A percentile compares a stretch with the other conserved stretches of the same genome.
These are phyloP conservation scores for Natator depressus DNA, from an alignment of 2,113 vertebrate species.

Conservation along the genomic window DNA sequence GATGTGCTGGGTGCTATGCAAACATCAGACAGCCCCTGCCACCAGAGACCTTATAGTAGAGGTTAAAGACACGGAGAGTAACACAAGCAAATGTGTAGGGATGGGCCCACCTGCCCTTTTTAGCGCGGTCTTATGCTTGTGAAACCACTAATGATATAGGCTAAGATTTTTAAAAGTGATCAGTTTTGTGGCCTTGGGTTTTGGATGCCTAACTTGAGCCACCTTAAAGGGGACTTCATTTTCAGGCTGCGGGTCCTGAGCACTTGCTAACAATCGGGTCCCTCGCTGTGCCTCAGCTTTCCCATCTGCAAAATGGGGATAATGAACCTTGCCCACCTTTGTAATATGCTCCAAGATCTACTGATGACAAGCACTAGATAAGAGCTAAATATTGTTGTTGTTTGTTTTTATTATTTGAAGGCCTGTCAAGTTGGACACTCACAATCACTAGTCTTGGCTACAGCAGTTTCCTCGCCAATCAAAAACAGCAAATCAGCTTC, in stretches of 20 bases:
- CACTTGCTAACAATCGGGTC: background rate
- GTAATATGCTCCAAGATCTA: no score
- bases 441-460: background rate
- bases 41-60: background rate
- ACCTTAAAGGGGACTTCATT: background rate
- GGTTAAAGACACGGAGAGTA: background rate
- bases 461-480: background rate
- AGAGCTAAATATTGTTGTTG: no score
- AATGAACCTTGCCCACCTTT: no score
- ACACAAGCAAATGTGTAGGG: background rate
- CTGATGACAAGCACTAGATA: no score
- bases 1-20: background rate
- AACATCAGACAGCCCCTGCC: background rate
- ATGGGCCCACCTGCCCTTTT: fast-evolving
- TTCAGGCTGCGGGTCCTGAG: background rate
- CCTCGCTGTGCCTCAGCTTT: no score
- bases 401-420: no score
- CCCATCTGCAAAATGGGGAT: no score
- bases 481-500: background rate
- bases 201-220: background rate
- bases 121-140: fast-evolving
- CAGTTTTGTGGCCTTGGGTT: background rate
- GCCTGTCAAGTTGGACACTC: background rate
- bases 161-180: background rate
- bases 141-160: fast-evolving